Evolutionary conservation across 2,888 invertebrate genomes (phyloP), one percentile per base, ranked within the genome.

Genomic region (Xylota segnis): DNA sequence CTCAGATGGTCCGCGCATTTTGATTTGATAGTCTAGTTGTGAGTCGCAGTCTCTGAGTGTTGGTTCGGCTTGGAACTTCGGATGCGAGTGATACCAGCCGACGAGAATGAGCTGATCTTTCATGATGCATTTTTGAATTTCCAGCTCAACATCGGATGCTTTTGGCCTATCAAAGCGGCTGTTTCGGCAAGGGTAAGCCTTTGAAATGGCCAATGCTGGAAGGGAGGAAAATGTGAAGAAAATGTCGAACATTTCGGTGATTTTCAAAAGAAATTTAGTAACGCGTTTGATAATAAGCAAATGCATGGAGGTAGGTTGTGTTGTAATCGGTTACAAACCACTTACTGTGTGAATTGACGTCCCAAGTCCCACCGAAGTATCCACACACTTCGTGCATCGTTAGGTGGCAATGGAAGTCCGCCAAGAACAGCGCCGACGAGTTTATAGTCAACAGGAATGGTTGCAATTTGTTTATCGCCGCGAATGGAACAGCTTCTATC

Each of bases 41-140:
- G 96, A 95, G 90, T 98, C 98, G 76, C 98, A 96, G 91, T 99
- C 98, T 70, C 97, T 93, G 78, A 95, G 94, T 89, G 96, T 98
- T 84, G 97, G 98, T 89, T 97, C 96, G 0, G 98, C 96, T 72
- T 97, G 96, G 88, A 96, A 96, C 70, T 95, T 95, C 0, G 98
- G 97, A 93, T 98, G 98, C 9, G 98, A 98, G 92, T 98, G 98
- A 93, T 98, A 98, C 98, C 98, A 98, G 6, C 98, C 98, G 4
- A 98, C 96, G 7, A 98, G 93, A 4, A 95, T 95, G 45, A 98
- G 93, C 71, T 97, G 96, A 89, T 96, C 94, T 89, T 95, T 95
- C 90, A 97, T 96, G 92, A 98, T 96, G 75, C 95, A 94, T 91
- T 96, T 95, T 81, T 96, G 96, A 89, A 98, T 97, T 92, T 96